A percentile compares a stretch with the other conserved stretches of the same genome.
phyloP scores from a whole-genome alignment of 2,797 vertebrate genomes.

The Sebastiscus tertius region DNA sequence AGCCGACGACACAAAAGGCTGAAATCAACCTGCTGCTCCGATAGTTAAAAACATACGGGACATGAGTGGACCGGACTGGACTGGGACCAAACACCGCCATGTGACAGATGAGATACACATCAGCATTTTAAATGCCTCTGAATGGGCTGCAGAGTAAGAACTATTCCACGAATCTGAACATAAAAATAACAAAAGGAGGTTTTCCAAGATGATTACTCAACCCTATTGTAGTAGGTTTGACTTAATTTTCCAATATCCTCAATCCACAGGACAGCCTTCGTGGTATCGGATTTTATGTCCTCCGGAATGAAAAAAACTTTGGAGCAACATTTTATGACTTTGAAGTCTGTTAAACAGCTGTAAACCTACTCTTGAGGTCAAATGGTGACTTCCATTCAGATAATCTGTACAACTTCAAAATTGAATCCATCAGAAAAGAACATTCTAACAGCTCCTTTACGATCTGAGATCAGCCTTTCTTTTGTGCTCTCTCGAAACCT shows the following conservation, averaged over 20 bases:
- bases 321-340: slow-evolving; percentile 46
- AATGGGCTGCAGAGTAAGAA: slow-evolving; percentile 10
- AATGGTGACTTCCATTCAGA: slow-evolving; percentile 51
- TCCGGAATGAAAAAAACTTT: slow-evolving; percentile 49
- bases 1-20: slow-evolving; percentile 50
- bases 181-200: background rate
- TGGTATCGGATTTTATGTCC: slow-evolving; percentile 54
- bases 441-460: slow-evolving; percentile 27
- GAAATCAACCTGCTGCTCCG: slow-evolving; percentile 59
- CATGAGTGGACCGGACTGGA: slow-evolving; percentile 19
- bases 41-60: slow-evolving; percentile 39
- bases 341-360: slow-evolving; percentile 44
- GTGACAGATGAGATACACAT: slow-evolving; percentile 36
- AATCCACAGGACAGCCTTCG: slow-evolving; percentile 34
- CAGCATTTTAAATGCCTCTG: background rate
- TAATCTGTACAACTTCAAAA: slow-evolving; percentile 41
- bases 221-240: slow-evolving; percentile 29
- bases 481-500: slow-evolving; percentile 33
- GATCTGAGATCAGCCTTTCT: slow-evolving; percentile 22
- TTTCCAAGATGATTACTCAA: slow-evolving; percentile 41
- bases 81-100: slow-evolving; percentile 1
- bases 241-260: slow-evolving; percentile 49
- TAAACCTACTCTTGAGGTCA: slow-evolving; percentile 48
- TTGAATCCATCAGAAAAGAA: slow-evolving; percentile 39
- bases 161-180: slow-evolving; percentile 1